Conservation (phyloP, 2,888 invertebrate genomes). For the Entomobrya proxima region DNA sequence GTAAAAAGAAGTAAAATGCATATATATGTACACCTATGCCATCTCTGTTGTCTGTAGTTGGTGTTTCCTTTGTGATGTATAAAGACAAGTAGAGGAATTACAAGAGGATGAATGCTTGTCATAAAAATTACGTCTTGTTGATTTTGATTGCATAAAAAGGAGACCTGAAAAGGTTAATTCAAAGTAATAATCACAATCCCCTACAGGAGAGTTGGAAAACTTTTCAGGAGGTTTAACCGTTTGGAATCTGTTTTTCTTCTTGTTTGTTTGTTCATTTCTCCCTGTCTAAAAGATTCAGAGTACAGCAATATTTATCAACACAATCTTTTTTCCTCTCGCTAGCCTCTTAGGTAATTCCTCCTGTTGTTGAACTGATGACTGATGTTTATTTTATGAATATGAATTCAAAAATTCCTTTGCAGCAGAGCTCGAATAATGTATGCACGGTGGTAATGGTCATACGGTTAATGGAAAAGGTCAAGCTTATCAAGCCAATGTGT, state of each 20-base stretch:
- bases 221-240: conserved; percentile 15
- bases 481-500: not conserved
- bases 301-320: conserved; percentile 25
- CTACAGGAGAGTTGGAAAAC: conserved; percentile 13
- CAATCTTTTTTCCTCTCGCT: not conserved
- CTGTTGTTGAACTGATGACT: conserved; percentile 25
- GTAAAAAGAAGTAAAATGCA: not conserved
- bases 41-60: not conserved
- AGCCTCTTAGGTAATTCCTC: conserved; percentile 5
- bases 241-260: conserved; percentile 58
- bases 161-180: conserved; percentile 62
- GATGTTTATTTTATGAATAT: conserved; percentile 5
- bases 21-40: not conserved
- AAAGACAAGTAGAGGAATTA: not conserved
- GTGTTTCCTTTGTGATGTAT: not conserved
- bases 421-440: not conserved
- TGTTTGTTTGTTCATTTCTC: not conserved
- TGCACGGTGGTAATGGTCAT: conserved; percentile 18
- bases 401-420: not conserved
- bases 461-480: conserved; percentile 58
- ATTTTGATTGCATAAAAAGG: conserved; percentile 48
- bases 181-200: conserved; percentile 48
- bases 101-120: conserved; percentile 29
- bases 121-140: conserved; percentile 61
- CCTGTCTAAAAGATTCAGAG: no score